Evolutionary conservation across 2,888 invertebrate genomes (phyloP).

Genomic region (Metopia argyrocephala): DNA sequence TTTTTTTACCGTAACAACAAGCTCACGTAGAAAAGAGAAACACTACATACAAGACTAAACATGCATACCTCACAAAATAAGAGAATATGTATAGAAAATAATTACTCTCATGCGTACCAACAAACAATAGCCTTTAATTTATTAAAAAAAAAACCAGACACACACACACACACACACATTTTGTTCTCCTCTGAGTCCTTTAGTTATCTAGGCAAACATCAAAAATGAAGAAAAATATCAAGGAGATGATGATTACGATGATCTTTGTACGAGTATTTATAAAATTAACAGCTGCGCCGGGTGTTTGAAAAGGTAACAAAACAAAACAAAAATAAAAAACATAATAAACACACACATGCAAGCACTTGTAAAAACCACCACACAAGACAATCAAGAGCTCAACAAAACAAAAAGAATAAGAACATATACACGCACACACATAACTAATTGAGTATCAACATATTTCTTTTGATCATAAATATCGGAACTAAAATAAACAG

Average conservation of each 20-base stretch:
- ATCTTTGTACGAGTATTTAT: conserved; percentile 45
- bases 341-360: neutral
- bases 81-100: too few species aligned
- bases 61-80: too few species aligned
- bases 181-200: too few species aligned
- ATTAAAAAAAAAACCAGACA: neutral
- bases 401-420: conserved; percentile 9
- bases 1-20: too few species aligned
- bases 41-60: too few species aligned
- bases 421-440: conserved; percentile 33
- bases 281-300: conserved; percentile 64
- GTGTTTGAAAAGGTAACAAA: conserved; percentile 56
- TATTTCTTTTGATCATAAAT: conserved; percentile 3
- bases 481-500: conserved; percentile 7
- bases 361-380: neutral
- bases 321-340: conserved; percentile 9
- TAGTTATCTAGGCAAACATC: neutral
- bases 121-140: too few species aligned
- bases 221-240: neutral
- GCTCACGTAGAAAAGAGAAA: too few species aligned
- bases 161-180: neutral
- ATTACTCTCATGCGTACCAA: too few species aligned
- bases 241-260: conserved; percentile 15
- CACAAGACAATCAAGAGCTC: neutral
- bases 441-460: conserved; percentile 57